Conservation (phyloP, 2,797 vertebrate species). For the Rhodeus uyekii region DNA sequence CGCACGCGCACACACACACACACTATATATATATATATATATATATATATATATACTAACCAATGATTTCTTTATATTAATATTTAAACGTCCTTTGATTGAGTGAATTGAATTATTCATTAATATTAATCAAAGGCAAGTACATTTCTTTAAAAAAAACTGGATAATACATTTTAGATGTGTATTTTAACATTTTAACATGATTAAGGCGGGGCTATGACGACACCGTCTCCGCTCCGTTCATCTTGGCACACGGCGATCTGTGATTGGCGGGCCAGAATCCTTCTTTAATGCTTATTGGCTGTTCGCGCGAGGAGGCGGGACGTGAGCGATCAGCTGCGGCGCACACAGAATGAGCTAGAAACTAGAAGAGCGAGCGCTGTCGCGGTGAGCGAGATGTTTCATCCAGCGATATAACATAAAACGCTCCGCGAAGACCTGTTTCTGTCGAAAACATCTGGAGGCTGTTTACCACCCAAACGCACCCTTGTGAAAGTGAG, state of each 20-base stretch:
- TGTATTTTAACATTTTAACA: not conserved
- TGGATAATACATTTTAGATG: not conserved
- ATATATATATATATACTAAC: not conserved
- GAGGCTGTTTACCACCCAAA: not conserved
- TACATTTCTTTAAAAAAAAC: not conserved
- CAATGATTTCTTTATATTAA: not conserved
- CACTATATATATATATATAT: too few species aligned
- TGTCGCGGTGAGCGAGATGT: not conserved
- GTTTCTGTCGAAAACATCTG: not conserved
- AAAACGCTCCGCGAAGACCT: not conserved
- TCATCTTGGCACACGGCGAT: constrained; percentile 34
- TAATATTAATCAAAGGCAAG: not conserved
- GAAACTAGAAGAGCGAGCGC: constrained; percentile 48
- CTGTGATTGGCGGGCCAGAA: constrained; percentile 58
- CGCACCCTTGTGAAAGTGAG: constrained; percentile 32
- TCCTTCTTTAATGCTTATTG: constrained; percentile 43
- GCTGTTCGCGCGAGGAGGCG: constrained; percentile 58
- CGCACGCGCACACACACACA: too few species aligned
- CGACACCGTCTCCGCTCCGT: not conserved
- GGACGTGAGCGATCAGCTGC: constrained; percentile 54
- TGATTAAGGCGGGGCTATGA: not conserved
- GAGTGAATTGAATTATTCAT: not conserved
- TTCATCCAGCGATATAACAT: not conserved
- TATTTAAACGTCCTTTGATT: not conserved
- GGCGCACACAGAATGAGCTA: constrained; percentile 50